A percentile compares a stretch with the other conserved stretches of the same genome.
Evolutionary conservation across 2,888 invertebrate species (phyloP).

Genomic region (Drosophila peninsularis): DNA sequence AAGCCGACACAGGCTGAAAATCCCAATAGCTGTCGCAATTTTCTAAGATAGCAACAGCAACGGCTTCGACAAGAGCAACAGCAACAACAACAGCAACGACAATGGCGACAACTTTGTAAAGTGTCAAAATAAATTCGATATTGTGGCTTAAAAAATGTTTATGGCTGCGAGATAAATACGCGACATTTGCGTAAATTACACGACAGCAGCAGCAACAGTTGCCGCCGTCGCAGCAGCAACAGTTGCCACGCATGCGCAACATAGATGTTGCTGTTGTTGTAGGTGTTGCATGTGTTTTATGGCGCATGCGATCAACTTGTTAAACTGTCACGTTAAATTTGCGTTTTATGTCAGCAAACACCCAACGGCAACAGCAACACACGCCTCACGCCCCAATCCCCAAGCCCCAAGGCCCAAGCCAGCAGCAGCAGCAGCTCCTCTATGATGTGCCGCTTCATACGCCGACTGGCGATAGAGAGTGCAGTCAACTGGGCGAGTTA

Average conservation of each 20-base stretch:
- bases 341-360: conserved; percentile 71
- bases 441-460: conserved; percentile 63
- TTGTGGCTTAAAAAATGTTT: conserved; percentile 81
- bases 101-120: conserved; percentile 79
- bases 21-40: conserved; percentile 46
- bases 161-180: conserved; percentile 77
- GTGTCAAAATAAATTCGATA: conserved; percentile 81
- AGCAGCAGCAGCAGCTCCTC: conserved; percentile 29
- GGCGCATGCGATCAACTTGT: conserved; percentile 79
- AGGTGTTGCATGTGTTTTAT: conserved; percentile 81
- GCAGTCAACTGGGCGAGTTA: conserved; percentile 73
- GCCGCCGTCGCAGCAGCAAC: conserved; percentile 26
- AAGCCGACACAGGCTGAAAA: conserved; percentile 25
- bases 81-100: conserved; percentile 47
- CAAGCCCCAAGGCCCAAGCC: too few relatives aligned
- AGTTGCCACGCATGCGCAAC: conserved; percentile 71
- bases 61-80: conserved; percentile 35
- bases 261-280: conserved; percentile 55
- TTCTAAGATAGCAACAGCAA: conserved; percentile 63
- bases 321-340: conserved; percentile 80
- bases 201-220: conserved; percentile 57
- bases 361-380: conserved; percentile 35
- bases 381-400: too few relatives aligned
- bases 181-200: conserved; percentile 81
- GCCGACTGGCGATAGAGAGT: conserved; percentile 45